A percentile compares a stretch with the other conserved stretches of the same genome.
phyloP scores from a whole-genome alignment of 2,888 invertebrate genomes.

The Leptopilina syphax region DNA sequence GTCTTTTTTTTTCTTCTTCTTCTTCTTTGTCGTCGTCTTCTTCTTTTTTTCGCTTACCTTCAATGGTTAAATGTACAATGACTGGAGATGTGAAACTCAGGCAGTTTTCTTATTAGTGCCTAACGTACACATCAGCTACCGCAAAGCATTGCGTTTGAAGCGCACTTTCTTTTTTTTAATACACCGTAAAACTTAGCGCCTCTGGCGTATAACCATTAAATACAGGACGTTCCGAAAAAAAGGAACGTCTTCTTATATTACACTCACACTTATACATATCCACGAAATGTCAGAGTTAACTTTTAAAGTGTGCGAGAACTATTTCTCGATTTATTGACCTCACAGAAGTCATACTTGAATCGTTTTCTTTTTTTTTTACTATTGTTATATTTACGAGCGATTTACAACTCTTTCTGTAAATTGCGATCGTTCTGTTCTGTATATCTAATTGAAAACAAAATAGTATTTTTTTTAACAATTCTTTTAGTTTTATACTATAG shows the following conservation, averaged over 20 bases:
- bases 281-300: slow-evolving; percentile 43
- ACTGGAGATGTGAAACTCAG: slow-evolving; percentile 17
- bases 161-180: slow-evolving; percentile 43
- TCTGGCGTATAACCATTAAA: slow-evolving; percentile 50
- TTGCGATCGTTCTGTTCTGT: not conserved
- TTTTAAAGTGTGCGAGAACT: slow-evolving; percentile 36
- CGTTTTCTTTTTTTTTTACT: too few relatives aligned
- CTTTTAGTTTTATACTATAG: too few relatives aligned
- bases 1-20: not conserved
- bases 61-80: not conserved
- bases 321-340: slow-evolving; percentile 20
- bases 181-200: slow-evolving; percentile 49
- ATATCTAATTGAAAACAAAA: too few relatives aligned
- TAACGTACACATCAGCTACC: slow-evolving; percentile 1
- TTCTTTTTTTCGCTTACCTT: not conserved
- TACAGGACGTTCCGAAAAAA: slow-evolving; percentile 42
- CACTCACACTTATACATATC: slow-evolving; percentile 49
- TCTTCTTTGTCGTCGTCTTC: not conserved
- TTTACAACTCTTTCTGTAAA: not conserved
- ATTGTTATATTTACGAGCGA: not conserved
- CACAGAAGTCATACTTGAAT: slow-evolving; percentile 1
- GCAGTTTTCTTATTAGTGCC: slow-evolving; percentile 33
- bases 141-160: not conserved
- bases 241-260: slow-evolving; percentile 47
- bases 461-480: too few relatives aligned